A percentile compares a stretch with the other conserved stretches of the same genome.
These are phyloP conservation scores for Dendrolimus houi DNA, from an alignment of 2,888 invertebrate species.

Conservation along the genomic window DNA sequence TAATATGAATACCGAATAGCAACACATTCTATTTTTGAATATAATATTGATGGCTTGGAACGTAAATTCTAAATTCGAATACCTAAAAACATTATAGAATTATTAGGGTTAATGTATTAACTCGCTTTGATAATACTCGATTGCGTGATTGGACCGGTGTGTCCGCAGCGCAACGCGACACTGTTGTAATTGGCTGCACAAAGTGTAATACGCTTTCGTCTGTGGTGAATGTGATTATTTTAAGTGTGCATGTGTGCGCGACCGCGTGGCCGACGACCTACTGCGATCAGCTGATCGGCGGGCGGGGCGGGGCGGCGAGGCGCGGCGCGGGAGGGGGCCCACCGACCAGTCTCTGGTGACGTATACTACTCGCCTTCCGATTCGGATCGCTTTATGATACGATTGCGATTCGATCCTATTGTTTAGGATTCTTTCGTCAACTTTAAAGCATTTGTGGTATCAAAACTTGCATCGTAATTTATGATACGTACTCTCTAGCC, in stretches of 20 bases:
- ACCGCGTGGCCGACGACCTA: slow-evolving; percentile 33
- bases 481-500: no score
- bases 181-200: neutral
- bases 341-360: neutral
- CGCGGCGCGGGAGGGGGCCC: slow-evolving; percentile 27
- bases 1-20: no score
- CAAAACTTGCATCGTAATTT: no score
- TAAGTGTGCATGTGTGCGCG: slow-evolving; percentile 11
- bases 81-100: no score
- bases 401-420: neutral
- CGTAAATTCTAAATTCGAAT: no score
- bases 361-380: neutral
- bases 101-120: no score
- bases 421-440: no score
- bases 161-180: neutral
- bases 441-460: no score
- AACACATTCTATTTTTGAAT: no score
- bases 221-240: neutral
- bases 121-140: no score
- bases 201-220: no score
- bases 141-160: neutral
- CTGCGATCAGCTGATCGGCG: slow-evolving; percentile 68
- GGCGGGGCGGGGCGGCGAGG: slow-evolving; percentile 21
- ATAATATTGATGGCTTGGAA: no score
- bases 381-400: neutral